Conservation (phyloP, 2,113 vertebrate species). For the Ctenodactylus gundi region DNA sequence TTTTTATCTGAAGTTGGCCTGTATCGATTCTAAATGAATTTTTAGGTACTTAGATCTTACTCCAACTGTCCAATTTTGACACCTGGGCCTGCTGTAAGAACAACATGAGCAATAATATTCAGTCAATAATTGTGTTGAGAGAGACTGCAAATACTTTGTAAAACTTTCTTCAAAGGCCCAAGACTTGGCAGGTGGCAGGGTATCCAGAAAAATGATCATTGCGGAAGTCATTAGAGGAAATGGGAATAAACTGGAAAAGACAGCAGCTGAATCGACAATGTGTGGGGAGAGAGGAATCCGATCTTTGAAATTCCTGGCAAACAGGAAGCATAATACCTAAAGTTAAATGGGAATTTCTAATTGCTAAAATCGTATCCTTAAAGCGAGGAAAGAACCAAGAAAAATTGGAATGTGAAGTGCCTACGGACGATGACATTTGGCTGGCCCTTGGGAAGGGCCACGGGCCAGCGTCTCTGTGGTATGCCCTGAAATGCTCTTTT, state of each 20-base stretch:
- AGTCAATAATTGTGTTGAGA: no score
- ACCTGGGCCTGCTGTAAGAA: not conserved
- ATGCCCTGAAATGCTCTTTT: not conserved
- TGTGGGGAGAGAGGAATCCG: not conserved
- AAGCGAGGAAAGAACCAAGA: not conserved
- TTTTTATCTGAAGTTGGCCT: not conserved
- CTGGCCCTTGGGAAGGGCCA: not conserved
- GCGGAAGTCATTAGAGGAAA: not conserved
- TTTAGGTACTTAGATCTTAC: not conserved
- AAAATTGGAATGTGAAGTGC: not conserved
- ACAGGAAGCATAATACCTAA: not conserved
- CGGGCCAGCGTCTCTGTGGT: not conserved
- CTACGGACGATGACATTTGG: not conserved
- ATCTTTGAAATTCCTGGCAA: not conserved
- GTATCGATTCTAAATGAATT: not conserved
- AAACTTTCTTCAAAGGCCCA: not conserved
- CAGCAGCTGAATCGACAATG: not conserved
- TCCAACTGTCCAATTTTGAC: not conserved
- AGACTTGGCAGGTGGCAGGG: not conserved
- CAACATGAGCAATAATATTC: not conserved
- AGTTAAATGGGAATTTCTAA: not conserved
- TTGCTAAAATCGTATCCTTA: not conserved
- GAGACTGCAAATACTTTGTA: not conserved
- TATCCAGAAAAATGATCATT: not conserved
- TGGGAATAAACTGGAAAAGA: not conserved